Percentiles rank a stretch among this genome's conserved stretches.
Evolutionary conservation across 2,888 invertebrate species (phyloP).

Genomic region (Ennomos quercinarius): DNA sequence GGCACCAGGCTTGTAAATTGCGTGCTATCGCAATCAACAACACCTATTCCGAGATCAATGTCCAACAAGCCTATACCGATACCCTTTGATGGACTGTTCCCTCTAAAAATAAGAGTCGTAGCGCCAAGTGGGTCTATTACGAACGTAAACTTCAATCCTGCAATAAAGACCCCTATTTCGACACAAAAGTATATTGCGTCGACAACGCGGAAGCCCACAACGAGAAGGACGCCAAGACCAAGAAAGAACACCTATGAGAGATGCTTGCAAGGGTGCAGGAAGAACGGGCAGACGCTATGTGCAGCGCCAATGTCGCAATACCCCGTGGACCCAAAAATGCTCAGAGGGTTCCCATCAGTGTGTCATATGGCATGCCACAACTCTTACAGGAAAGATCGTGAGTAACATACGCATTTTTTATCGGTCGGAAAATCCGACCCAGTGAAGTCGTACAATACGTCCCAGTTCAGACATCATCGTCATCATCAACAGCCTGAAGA

Average conservation of each 20-base stretch:
- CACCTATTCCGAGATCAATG: conserved; percentile 14
- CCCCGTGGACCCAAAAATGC: conserved; percentile 63
- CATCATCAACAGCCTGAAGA: too few species aligned
- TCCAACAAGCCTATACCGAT: conserved; percentile 4
- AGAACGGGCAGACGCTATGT: conserved; percentile 68
- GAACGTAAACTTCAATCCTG: conserved; percentile 63
- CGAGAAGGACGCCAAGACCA: conserved; percentile 56
- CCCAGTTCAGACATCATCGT: neutral
- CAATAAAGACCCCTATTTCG: conserved; percentile 28
- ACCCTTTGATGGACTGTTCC: conserved; percentile 18
- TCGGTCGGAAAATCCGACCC: neutral
- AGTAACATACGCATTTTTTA: conserved; percentile 46
- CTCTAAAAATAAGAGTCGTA: conserved; percentile 66
- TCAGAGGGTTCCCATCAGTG: conserved; percentile 76
- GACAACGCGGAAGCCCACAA: conserved; percentile 52
- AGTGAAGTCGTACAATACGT: neutral
- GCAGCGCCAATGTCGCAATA: conserved; percentile 62
- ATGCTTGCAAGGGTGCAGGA: conserved; percentile 67
- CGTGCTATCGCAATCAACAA: conserved; percentile 24
- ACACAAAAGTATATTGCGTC: conserved; percentile 17
- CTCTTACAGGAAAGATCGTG: conserved; percentile 71
- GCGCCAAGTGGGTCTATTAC: conserved; percentile 70
- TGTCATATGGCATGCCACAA: conserved; percentile 81
- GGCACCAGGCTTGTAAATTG: conserved; percentile 7
- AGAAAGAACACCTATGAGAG: conserved; percentile 68